Conservation (phyloP, 2,888 invertebrate species). For the Gari tellinella region DNA sequence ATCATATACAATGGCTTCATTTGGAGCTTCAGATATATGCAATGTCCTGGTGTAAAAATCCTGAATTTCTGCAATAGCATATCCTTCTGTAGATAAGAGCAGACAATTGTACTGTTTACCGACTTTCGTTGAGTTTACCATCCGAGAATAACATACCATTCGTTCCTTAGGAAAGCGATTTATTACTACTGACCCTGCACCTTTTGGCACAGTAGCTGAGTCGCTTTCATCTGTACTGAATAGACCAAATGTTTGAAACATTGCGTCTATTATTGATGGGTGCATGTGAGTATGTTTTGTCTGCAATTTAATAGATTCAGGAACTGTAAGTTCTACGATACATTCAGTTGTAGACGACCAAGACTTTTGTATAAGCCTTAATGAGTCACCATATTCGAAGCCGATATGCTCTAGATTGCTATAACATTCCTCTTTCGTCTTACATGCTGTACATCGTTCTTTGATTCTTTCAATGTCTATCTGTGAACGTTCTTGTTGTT, state of each 20-base stretch:
- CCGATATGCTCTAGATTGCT: constrained; percentile 15
- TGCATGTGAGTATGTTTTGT: constrained; percentile 51
- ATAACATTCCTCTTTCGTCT: constrained; percentile 24
- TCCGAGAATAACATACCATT: constrained; percentile 56
- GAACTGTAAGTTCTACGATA: constrained; percentile 43
- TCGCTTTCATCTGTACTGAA: constrained; percentile 15
- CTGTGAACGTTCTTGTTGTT: too few relatives aligned
- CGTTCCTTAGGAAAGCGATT: constrained; percentile 38
- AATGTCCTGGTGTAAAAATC: constrained; percentile 30
- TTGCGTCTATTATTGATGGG: too few relatives aligned
- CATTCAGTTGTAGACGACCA: constrained; percentile 47
- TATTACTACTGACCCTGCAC: constrained; percentile 34
- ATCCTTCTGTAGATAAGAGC: constrained; percentile 53
- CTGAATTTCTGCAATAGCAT: constrained; percentile 59
- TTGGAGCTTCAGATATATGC: too few relatives aligned
- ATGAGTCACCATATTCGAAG: constrained; percentile 33
- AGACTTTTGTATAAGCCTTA: constrained; percentile 22
- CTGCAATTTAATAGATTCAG: constrained; percentile 37
- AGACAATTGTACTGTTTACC: constrained; percentile 54
- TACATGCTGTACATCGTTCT: constrained; percentile 4
- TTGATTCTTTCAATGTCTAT: constrained; percentile 21
- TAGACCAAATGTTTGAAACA: constrained; percentile 57
- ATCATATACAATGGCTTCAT: too few relatives aligned
- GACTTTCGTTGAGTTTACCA: constrained; percentile 35
- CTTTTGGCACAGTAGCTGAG: constrained; percentile 50